A percentile compares a stretch with the other conserved stretches of the same genome.
Evolutionary conservation across 2,113 vertebrate genomes (phyloP).

Genomic region (Catharus bicknelli): DNA sequence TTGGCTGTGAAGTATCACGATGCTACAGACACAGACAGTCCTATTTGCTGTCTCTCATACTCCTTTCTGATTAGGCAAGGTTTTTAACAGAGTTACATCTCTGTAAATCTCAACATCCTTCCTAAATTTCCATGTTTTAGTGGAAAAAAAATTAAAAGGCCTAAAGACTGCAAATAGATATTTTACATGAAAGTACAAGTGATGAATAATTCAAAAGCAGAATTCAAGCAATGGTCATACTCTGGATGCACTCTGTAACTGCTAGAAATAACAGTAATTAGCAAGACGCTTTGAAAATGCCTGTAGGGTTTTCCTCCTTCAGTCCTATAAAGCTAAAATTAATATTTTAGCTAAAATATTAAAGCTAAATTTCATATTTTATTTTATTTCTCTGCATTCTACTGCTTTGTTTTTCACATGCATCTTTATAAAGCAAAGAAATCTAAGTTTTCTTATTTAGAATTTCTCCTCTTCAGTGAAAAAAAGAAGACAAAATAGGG

Average conservation of each 20-base stretch:
- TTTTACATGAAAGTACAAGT: not conserved
- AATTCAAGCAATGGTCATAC: not conserved
- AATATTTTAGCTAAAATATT: no score
- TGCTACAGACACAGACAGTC: not conserved
- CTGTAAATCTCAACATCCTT: not conserved
- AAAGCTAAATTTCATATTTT: not conserved
- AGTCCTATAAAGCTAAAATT: not conserved
- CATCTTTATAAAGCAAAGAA: not conserved
- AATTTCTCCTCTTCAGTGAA: not conserved
- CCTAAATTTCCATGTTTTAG: not conserved
- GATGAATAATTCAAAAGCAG: slow-evolving; percentile 1
- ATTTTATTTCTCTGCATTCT: not conserved
- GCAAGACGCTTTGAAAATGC: not conserved
- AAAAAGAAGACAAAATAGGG: not conserved
- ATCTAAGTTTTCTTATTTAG: not conserved
- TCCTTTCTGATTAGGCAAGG: not conserved
- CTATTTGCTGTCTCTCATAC: not conserved
- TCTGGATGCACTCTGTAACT: not conserved
- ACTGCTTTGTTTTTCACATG: not conserved
- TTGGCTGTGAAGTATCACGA: rapidly evolving
- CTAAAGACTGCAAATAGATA: not conserved
- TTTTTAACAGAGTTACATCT: not conserved
- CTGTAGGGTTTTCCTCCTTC: not conserved
- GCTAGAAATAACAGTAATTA: not conserved
- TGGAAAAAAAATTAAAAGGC: not conserved